phyloP scores from a whole-genome alignment of 2,888 invertebrate species.

The Idaea aversata region DNA sequence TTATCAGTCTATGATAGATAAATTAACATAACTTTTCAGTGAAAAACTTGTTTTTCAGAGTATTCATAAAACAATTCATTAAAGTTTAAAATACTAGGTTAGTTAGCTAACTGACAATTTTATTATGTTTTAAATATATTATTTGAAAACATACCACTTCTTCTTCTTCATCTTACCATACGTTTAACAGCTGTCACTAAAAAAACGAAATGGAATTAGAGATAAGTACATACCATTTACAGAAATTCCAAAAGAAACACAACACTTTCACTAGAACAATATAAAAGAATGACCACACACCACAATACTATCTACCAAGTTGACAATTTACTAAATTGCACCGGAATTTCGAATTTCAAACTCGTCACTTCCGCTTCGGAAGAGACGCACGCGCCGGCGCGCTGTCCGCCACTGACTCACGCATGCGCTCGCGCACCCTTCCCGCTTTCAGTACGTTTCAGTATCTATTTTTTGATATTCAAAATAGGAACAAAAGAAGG shows the following conservation, averaged over 20 bases:
- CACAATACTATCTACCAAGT: constrained; percentile 27
- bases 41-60: not conserved
- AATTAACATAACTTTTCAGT: not conserved
- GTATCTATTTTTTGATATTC: constrained; percentile 72
- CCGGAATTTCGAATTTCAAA: constrained; percentile 38
- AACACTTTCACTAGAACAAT: constrained; percentile 20
- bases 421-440: constrained; percentile 70
- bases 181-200: too few species aligned
- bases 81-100: too few species aligned
- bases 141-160: too few species aligned
- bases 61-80: not conserved
- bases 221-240: constrained; percentile 11
- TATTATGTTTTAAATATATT: not conserved
- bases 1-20: not conserved
- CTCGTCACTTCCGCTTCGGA: constrained; percentile 38
- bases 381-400: constrained; percentile 66
- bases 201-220: not conserved
- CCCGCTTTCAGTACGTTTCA: constrained; percentile 51
- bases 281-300: constrained; percentile 21
- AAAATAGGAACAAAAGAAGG: constrained; percentile 79
- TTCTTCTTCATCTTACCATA: too few species aligned
- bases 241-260: constrained; percentile 14
- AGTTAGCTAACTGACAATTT: too few species aligned
- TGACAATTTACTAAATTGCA: constrained; percentile 26
- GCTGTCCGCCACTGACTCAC: constrained; percentile 73